Evolutionary conservation across 1,140 invertebrate species (phyloP).

Genomic region (Eupeodes corollae): DNA sequence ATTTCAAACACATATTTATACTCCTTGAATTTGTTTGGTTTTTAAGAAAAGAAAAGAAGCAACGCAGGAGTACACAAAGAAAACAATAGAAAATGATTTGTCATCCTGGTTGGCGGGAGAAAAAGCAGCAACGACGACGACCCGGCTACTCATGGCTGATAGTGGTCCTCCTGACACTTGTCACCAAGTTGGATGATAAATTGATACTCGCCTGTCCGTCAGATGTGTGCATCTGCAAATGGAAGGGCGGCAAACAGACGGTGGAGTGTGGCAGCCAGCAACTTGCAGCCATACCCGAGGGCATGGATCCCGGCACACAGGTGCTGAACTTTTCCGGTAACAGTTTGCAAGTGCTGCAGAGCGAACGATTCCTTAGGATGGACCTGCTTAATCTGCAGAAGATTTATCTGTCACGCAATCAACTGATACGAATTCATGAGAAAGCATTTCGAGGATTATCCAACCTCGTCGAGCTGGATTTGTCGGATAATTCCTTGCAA

Average conservation of each 20-base stretch:
- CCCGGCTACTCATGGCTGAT: neutral
- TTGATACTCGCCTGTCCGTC: constrained; percentile 49
- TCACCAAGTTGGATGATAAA: neutral
- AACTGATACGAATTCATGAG: constrained; percentile 62
- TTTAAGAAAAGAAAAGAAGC: no score
- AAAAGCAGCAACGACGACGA: no score
- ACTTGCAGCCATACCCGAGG: constrained; percentile 62
- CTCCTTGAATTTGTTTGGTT: no score
- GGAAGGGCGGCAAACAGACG: constrained; percentile 83
- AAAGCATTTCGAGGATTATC: constrained; percentile 69
- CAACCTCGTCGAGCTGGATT: constrained; percentile 79
- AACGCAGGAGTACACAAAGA: no score
- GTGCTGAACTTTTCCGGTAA: constrained; percentile 77
- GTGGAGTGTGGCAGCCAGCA: constrained; percentile 72
- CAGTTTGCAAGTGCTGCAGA: constrained; percentile 59
- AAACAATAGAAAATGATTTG: no score
- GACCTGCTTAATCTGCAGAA: constrained; percentile 77
- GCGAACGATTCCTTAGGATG: constrained; percentile 63
- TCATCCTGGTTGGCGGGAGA: no score
- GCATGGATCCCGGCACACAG: constrained; percentile 78
- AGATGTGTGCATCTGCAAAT: constrained; percentile 69
- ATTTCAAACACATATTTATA: no score
- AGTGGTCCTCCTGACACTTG: neutral
- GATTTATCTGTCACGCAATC: constrained; percentile 66
- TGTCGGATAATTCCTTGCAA: constrained; percentile 68